Base-by-base conservation (phyloP, 2,888 invertebrate genomes). In the Lasius fuliginosus region DNA sequence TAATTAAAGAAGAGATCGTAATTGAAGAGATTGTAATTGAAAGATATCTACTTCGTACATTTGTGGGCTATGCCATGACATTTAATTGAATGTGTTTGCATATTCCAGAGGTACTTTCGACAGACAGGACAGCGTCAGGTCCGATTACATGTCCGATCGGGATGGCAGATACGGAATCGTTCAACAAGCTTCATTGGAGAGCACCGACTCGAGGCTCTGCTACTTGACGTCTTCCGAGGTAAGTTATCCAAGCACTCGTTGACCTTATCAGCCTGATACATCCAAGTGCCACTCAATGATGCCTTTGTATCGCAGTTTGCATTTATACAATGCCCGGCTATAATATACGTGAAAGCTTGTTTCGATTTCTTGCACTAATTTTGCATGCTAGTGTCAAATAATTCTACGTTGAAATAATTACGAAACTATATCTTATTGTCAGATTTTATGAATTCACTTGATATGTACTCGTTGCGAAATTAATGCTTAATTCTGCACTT, bases 201-300 rank as follows among this genome's bases (percentile, higher is more conserved):
- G 98, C 96, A 98, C 98, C 12, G 99, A 99, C 96, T 98, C 98
- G 89, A 96, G 98, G 92, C 97, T 98, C 92, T 98, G 98, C 95
- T 99, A 99, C 95, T 96, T 99, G 94, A 99, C 99, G 90, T 99
- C 98, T 68, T 99, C 98, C 90, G 99, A 99, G 98, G 98, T 99
- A 96, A 97, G 98, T 96, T 82, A 79, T 85, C 81, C 75, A 68
- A 91, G 91, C 92, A 88, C 86, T 86, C 89, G 87, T 92, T 92
- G 91, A 92, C 92, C 92, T 93, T 92, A 92, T 93, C 92, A 79
- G 73, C 67, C 83, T 86, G 86, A 91, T 92, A 86, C 73, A 90
- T 90, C 91, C 88, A 90, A 90, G 88, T 87, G 83, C 82, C 84
- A 67, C 76, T 84, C 71, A 36, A 82, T 67, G 49, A 33, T 65